Conservation (phyloP, 2,797 vertebrate genomes). For the Synanceia verrucosa region DNA sequence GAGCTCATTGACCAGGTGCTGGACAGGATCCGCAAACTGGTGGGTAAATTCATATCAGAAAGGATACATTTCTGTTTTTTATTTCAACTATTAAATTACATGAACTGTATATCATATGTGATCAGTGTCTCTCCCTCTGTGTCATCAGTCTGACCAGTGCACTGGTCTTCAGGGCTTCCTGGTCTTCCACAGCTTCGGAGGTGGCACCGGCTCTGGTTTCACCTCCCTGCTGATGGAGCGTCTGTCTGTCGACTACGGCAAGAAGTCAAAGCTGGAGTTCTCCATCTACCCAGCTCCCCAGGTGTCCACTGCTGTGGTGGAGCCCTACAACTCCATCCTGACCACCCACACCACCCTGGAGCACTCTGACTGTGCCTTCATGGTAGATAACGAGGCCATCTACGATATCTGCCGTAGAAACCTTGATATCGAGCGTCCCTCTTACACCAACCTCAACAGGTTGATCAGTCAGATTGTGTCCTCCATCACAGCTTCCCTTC, state of each 20-base stretch:
- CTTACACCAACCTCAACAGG: slow-evolving; percentile 70
- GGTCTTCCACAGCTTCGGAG: slow-evolving; percentile 88
- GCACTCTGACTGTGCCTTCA: slow-evolving; percentile 78
- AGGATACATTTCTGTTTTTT: background rate
- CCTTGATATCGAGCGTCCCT: slow-evolving; percentile 12
- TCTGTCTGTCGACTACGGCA: slow-evolving; percentile 83
- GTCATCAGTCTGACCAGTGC: slow-evolving; percentile 70
- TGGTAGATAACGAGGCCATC: slow-evolving; percentile 63
- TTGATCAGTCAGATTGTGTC: slow-evolving; percentile 69
- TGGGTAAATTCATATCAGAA: slow-evolving; percentile 17
- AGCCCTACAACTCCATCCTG: slow-evolving; percentile 73
- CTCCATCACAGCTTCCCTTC: slow-evolving; percentile 69
- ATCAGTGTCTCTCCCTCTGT: background rate
- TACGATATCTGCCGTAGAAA: slow-evolving; percentile 1
- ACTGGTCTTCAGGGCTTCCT: slow-evolving; percentile 78
- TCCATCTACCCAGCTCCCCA: slow-evolving; percentile 74
- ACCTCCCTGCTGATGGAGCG: slow-evolving; percentile 87
- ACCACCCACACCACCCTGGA: slow-evolving; percentile 78
- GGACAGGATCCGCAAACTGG: slow-evolving; percentile 78
- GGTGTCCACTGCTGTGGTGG: slow-evolving; percentile 74
- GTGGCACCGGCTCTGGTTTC: slow-evolving; percentile 87
- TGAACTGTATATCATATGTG: background rate
- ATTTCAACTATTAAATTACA: background rate
- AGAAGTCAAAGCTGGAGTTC: slow-evolving; percentile 59
- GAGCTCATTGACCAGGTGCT: slow-evolving; percentile 77